phyloP scores from a whole-genome alignment of 2,113 vertebrate genomes.

The Cheilinus undulatus region DNA sequence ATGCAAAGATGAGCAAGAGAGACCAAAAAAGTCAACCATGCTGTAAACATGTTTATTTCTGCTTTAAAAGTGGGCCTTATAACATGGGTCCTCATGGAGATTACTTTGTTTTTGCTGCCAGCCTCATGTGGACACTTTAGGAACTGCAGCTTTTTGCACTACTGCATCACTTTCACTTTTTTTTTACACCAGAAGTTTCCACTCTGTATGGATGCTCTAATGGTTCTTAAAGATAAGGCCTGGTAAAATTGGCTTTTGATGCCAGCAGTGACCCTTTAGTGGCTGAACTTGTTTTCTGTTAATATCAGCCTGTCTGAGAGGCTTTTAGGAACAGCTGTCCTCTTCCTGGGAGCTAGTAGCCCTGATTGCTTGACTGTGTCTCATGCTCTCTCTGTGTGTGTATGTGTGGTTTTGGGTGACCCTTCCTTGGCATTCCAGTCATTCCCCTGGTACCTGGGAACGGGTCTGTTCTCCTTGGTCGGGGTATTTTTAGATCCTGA shows the following conservation, averaged over 20 bases:
- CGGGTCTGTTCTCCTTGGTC: conserved; percentile 41
- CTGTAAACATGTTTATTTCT: too few relatives aligned
- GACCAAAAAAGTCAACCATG: too few relatives aligned
- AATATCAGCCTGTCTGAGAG: conserved; percentile 4
- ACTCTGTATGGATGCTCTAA: not conserved
- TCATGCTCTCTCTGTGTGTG: conserved; percentile 15
- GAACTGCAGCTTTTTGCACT: too few relatives aligned
- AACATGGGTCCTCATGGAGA: too few relatives aligned
- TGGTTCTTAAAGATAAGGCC: not conserved
- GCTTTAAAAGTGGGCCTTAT: too few relatives aligned
- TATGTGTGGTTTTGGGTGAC: conserved; percentile 14
- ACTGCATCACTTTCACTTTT: too few relatives aligned
- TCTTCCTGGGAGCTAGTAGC: not conserved
- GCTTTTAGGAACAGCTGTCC: conserved; percentile 4
- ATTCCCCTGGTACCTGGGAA: conserved; percentile 80
- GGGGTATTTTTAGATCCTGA: conserved; percentile 71
- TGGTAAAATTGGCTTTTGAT: not conserved
- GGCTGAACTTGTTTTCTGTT: conserved; percentile 5
- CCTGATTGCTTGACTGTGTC: not conserved
- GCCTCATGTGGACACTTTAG: too few relatives aligned
- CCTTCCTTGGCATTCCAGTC: conserved; percentile 65
- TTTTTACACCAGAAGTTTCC: too few relatives aligned
- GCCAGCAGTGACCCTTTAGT: not conserved
- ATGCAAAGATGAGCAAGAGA: too few relatives aligned
- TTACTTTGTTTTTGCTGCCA: too few relatives aligned